phyloP scores from a whole-genome alignment of 2,113 vertebrate species.

The Plectropomus leopardus region DNA sequence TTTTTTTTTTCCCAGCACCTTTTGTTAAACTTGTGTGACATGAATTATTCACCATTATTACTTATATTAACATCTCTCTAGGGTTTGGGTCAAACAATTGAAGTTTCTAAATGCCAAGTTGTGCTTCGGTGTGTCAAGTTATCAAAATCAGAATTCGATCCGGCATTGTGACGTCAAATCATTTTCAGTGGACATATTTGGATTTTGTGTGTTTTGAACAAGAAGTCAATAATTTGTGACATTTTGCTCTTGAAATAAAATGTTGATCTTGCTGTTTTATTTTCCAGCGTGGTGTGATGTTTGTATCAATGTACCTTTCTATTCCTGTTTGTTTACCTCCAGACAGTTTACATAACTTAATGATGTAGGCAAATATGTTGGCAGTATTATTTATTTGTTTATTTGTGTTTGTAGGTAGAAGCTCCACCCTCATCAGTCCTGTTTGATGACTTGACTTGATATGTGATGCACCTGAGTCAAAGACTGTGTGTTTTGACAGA shows the following conservation, averaged over 20 bases:
- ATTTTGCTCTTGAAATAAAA: slow-evolving; percentile 74
- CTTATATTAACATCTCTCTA: neutral
- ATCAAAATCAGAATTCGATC: slow-evolving; percentile 1
- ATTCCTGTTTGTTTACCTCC: neutral
- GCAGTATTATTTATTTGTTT: neutral
- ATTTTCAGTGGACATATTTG: slow-evolving; percentile 57
- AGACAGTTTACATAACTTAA: neutral
- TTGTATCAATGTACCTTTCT: slow-evolving; percentile 3
- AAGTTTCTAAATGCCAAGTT: slow-evolving; percentile 51
- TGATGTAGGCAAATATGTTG: neutral
- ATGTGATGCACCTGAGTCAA: slow-evolving; percentile 21
- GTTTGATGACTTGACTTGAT: slow-evolving; percentile 15
- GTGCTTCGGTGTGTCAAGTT: slow-evolving; percentile 36
- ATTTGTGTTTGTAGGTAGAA: neutral
- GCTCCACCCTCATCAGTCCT: slow-evolving; percentile 31
- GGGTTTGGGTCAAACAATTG: slow-evolving; percentile 12
- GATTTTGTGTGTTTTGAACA: slow-evolving; percentile 69
- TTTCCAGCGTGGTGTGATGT: slow-evolving; percentile 28
- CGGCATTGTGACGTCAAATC: slow-evolving; percentile 40
- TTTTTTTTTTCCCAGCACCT: slow-evolving; percentile 23
- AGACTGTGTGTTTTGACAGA: slow-evolving; percentile 15
- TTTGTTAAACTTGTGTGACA: slow-evolving; percentile 28
- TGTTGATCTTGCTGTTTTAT: slow-evolving; percentile 64
- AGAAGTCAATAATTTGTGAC: slow-evolving; percentile 65
- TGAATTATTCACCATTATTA: slow-evolving; percentile 29